Evolutionary conservation across 2,113 vertebrate genomes (phyloP), one percentile per base, ranked within the genome.

Genomic region (Phalacrocorax brasilianus): DNA sequence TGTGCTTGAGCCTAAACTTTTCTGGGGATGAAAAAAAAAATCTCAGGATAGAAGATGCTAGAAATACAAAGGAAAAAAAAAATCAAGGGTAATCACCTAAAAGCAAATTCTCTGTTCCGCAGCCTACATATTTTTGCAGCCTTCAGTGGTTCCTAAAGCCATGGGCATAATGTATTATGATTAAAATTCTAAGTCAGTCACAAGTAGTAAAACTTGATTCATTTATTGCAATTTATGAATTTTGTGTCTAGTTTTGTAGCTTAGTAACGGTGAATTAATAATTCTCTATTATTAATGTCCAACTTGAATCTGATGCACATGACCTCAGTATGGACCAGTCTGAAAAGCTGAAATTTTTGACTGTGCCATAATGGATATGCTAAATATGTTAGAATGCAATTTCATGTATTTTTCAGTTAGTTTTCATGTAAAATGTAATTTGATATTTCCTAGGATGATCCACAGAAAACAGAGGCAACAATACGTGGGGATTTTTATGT

Each of bases 401-500:
- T 74, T 70, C 7, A 4, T 38, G 50, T 26, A 65, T 47, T 91
- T 88, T 68, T 63, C 18, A 53, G 24, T 27, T 47, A 56, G 52
- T 22, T 55, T 84, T 32, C 40, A 65, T 80, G 56, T 44, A 78
- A 89, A 95, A 95, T 66, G 8, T 19, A 83, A 61, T 71, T 81
- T 93, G 56, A 70, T 91, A 17, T 89, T 95, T 93, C 70, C 67
- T 87, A 99, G 98, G 98, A 97, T 66, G 95, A 98, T 63, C 98
- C 98, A 56, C 91, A 97, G 93, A 98, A 97, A 96, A 99, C 98
- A 27, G 97, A 97, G 27, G 97, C 98, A 74, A 98, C 98, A 55
- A 84, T 97, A 61, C 93, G 95, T 88, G 98, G 98, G 28, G 96
- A 98, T 89, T 98, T 98, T 89, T 99, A 98, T 42, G 85, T 99